Evolutionary conservation across 2,888 invertebrate genomes (phyloP).

Genomic region (Brassicogethes aeneus): DNA sequence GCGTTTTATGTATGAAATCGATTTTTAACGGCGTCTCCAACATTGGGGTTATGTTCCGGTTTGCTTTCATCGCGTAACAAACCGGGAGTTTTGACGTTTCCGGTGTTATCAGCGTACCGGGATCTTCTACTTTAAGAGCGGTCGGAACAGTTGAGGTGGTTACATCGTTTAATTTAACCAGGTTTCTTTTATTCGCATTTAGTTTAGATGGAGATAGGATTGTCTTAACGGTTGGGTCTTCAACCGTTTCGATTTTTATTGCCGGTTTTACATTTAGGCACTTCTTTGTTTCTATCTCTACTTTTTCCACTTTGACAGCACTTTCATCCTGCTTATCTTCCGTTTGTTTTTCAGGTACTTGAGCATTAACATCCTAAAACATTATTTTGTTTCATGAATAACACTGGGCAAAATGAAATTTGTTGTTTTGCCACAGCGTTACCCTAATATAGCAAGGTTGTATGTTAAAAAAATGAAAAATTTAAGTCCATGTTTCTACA

Average conservation of each 20-base stretch:
- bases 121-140: slow-evolving; percentile 1
- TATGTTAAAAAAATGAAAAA: too few relatives aligned
- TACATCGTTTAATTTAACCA: slow-evolving; percentile 16
- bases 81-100: slow-evolving; percentile 10
- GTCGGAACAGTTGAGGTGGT: slow-evolving; percentile 1
- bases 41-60: slow-evolving; percentile 23
- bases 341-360: too few relatives aligned
- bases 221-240: not conserved
- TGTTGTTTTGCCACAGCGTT: too few relatives aligned
- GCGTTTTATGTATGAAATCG: slow-evolving; percentile 27
- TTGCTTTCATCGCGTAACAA: slow-evolving; percentile 14
- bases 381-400: too few relatives aligned
- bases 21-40: slow-evolving; percentile 23
- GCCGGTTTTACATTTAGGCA: too few relatives aligned
- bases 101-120: slow-evolving; percentile 15
- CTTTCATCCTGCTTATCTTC: too few relatives aligned
- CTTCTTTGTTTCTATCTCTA: too few relatives aligned
- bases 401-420: too few relatives aligned
- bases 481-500: too few relatives aligned
- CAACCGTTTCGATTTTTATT: slow-evolving; percentile 4
- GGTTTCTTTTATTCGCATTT: slow-evolving; percentile 25
- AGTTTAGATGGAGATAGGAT: slow-evolving; percentile 20
- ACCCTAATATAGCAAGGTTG: too few relatives aligned
- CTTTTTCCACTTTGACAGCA: too few relatives aligned
- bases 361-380: too few relatives aligned